These are phyloP conservation scores for Anarrhichthys ocellatus DNA, from an alignment of 2,113 vertebrate genomes.

Conservation along the genomic window DNA sequence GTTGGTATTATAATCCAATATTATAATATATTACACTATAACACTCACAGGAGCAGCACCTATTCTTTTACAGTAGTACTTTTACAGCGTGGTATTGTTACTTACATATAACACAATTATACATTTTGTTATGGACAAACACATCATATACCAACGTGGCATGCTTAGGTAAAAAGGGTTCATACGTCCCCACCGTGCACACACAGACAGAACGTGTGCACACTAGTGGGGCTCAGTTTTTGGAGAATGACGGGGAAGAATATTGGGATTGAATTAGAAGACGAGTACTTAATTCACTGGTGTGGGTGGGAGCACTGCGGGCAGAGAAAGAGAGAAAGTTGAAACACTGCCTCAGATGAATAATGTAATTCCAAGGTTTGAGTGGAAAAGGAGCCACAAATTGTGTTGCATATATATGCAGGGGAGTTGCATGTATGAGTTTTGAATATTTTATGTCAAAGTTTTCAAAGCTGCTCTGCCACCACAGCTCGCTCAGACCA, in stretches of 20 bases:
- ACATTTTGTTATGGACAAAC: not conserved
- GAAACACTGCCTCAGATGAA: slow-evolving; percentile 77
- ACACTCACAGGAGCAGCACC: not conserved
- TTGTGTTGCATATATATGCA: slow-evolving; percentile 68
- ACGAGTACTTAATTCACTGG: slow-evolving; percentile 55
- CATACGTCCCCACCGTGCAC: slow-evolving; percentile 25
- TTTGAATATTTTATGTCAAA: slow-evolving; percentile 72
- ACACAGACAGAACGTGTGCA: not conserved
- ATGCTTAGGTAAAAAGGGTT: not conserved
- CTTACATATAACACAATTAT: not conserved
- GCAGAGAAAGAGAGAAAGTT: slow-evolving; percentile 61
- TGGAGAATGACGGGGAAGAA: slow-evolving; percentile 46
- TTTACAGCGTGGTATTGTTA: not conserved
- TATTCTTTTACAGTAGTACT: not conserved
- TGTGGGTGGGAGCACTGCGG: slow-evolving; percentile 64
- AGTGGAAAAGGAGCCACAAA: slow-evolving; percentile 60
- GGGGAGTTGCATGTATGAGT: slow-evolving; percentile 60
- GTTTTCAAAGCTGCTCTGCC: slow-evolving; percentile 61
- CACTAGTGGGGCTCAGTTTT: slow-evolving; percentile 32
- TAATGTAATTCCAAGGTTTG: slow-evolving; percentile 75
- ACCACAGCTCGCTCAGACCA: slow-evolving; percentile 41
- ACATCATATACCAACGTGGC: not conserved
- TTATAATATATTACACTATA: not conserved
- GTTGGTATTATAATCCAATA: not conserved
- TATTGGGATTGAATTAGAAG: slow-evolving; percentile 65